Evolutionary conservation across 1,140 invertebrate species (phyloP), one percentile per base, ranked within the genome.

Genomic region (Papilio polyxenes): DNA sequence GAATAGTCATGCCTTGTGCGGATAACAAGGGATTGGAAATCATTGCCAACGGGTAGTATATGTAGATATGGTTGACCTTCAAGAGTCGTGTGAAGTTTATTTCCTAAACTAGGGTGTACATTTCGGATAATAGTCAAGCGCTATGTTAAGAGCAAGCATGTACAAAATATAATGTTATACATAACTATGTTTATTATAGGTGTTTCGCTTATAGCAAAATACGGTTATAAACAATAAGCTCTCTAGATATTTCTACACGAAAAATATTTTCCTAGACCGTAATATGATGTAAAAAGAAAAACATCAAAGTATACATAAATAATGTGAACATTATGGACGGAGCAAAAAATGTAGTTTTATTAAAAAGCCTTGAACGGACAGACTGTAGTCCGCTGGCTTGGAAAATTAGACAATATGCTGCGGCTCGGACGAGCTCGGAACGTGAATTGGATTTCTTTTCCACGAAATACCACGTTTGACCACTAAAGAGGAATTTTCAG

Each of bases 331-430:
- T 59, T 59, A 59, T 59, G 56, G 17, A 59, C 56, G 56, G 15
- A 59, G 56, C 17, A n/a, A 59, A 59, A n/a, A 31, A 59, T 20
- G 17, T 59, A 49, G 56, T 74, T 80, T 56, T 69, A 75, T 72
- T 49, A 65, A 78, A 72, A 78, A 56, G 53, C 31, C 56, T 51
- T n/a, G 49, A 44, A n/a, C 80, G 37, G 40, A 56, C 37, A 44
- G 40, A 65, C 51, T 74, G 17, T n/a, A 31, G 15, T 23, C n/a
- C 59, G 76, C 13, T 53, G 59, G 51, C 49, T 65, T 49, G 72
- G 82, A 80, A 76, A 80, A 78, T 56, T 83, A 62, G 69, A 53
- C 44, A 75, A 75, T 78, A 65, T 65, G 48, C 10, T 59, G 56
- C 56, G 56, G 56, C 56, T 59, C 56, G 56, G 62, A 51, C 65